A percentile compares a stretch with the other conserved stretches of the same genome.
Evolutionary conservation across 2,113 vertebrate species (phyloP).

Genomic region (Ptilonorhynchus violaceus): DNA sequence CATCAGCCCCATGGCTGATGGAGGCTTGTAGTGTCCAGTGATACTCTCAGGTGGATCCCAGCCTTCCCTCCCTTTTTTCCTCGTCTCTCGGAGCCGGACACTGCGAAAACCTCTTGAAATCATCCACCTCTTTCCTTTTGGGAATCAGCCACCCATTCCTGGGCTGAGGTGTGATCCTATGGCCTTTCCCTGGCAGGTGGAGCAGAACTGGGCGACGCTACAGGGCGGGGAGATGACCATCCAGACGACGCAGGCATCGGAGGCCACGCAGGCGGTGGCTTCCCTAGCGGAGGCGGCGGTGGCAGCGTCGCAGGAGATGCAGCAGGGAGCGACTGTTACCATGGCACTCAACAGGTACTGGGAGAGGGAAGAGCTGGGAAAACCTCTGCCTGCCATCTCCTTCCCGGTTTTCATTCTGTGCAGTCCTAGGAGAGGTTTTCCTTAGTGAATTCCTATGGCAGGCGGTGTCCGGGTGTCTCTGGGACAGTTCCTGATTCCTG

Average conservation of each 20-base stretch:
- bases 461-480: background rate
- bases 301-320: constrained; percentile 94
- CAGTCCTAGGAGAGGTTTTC: background rate
- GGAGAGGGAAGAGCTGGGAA: background rate
- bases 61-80: background rate
- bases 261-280: constrained; percentile 95
- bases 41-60: background rate
- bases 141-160: background rate
- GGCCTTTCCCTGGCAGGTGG: constrained; percentile 64
- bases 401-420: background rate
- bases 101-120: background rate
- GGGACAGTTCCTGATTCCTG: background rate
- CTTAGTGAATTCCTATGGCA: fast-evolving
- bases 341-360: constrained; percentile 97
- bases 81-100: background rate
- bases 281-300: constrained; percentile 94
- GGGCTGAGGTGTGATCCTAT: background rate
- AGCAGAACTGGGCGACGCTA: constrained; percentile 94
- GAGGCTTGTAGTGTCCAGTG: background rate
- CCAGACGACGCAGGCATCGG: constrained; percentile 94
- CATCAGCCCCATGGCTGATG: background rate
- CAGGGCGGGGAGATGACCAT: constrained; percentile 98
- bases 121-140: background rate
- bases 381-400: background rate
- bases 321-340: constrained; percentile 91